Base-by-base conservation (phyloP, 2,888 invertebrate species). In the Galerucella pusilla region DNA sequence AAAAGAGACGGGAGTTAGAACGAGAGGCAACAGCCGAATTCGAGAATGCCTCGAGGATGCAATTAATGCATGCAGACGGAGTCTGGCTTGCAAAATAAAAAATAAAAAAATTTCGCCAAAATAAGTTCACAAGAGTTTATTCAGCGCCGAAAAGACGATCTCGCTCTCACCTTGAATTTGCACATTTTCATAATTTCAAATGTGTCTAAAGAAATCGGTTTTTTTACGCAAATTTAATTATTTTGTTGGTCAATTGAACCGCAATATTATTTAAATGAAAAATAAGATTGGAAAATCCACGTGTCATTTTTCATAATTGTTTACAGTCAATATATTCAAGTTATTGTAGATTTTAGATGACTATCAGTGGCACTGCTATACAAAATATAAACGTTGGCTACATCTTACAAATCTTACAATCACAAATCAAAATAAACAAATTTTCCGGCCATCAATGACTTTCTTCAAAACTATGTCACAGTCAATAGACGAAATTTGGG, bases 31-130 rank as follows among this genome's bases (percentile, higher is more conserved):
- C 67, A 61, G 71, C 81, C 81, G 80, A 83, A 84, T 82, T 81
- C 80, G 80, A 83, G 82, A 84, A 82, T 84, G 85, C 86, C 85
- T 81, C 83, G 79, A 85, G 86, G 86, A 85, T 85, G 86, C 87
- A 86, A 87, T 87, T 86, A 87, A 87, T 86, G 86, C 86, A 87
- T 85, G 84, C 85, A 85, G 85, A 86, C 86, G 82, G 82, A 82
- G 81, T 82, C 79, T 77, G 77, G 78, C 75, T 65, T 65, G 64
- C 76, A 75, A 83, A 83, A 82, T 79, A 81, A 82, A 82, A 83
- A 80, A 77, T 64, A 81, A 84, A 82, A 82, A 82, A 83, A 83
- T 80, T 57, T 11, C 78, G 79, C 78, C 78, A 80, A 83, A 83
- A 84, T 83, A 83, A 80, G 83, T 84, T 83, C 84, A 84, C 81